phyloP scores from a whole-genome alignment of 2,113 vertebrate genomes.

The Aegithalos caudatus region DNA sequence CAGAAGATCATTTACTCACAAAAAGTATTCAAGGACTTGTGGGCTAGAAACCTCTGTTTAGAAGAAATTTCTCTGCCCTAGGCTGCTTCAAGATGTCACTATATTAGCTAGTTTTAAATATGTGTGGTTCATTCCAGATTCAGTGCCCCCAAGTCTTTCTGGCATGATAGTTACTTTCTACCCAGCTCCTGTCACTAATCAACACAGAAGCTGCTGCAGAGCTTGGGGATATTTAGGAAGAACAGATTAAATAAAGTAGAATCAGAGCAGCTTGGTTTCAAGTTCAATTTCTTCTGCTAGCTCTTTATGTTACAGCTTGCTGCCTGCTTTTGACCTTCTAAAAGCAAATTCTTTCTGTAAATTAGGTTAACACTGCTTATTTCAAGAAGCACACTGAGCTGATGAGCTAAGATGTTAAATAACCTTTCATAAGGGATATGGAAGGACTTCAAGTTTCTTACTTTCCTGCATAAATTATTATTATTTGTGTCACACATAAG shows the following conservation, averaged over 20 bases:
- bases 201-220: neutral
- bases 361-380: neutral
- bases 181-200: neutral
- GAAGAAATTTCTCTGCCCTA: constrained; percentile 4
- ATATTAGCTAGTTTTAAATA: neutral
- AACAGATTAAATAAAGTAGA: neutral
- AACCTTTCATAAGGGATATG: neutral
- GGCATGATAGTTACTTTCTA: neutral
- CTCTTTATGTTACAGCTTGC: neutral
- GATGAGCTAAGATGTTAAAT: neutral
- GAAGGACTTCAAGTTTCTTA: neutral
- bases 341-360: neutral
- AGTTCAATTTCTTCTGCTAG: neutral
- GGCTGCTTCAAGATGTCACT: constrained; percentile 26
- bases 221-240: neutral
- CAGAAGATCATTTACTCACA: constrained; percentile 1
- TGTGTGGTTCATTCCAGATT: constrained; percentile 3
- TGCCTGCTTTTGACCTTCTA: neutral
- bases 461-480: neutral
- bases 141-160: neutral
- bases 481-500: neutral
- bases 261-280: neutral
- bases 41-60: neutral
- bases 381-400: neutral
- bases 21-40: constrained; percentile 15